Evolutionary conservation across 2,113 vertebrate genomes (phyloP).

Genomic region (Macrotus californicus): DNA sequence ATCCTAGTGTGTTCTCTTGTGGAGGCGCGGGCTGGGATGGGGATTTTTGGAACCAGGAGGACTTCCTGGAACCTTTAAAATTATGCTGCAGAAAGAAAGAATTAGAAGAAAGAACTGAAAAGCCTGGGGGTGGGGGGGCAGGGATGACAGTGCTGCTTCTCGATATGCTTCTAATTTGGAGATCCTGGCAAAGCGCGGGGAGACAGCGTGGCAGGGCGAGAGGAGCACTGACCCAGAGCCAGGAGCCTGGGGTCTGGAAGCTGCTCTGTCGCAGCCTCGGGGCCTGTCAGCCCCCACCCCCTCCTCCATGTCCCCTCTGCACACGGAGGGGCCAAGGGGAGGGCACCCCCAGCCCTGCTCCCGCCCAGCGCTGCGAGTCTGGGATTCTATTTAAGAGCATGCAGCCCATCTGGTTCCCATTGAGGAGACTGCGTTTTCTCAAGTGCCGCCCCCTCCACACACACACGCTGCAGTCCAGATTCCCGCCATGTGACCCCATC

Average conservation of each 20-base stretch:
- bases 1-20: not conserved
- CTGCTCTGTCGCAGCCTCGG: not conserved
- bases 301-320: slow-evolving; percentile 33
- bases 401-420: slow-evolving; percentile 75
- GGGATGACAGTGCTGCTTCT: not conserved
- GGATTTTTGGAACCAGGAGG: not conserved
- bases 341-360: slow-evolving; percentile 22
- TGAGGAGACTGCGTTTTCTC: slow-evolving; percentile 74
- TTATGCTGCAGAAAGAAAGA: slow-evolving; percentile 7
- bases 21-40: not conserved
- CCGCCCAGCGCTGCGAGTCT: slow-evolving; percentile 43
- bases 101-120: slow-evolving; percentile 29
- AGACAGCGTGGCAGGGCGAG: slow-evolving; percentile 34
- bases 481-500: slow-evolving; percentile 70
- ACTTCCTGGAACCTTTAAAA: slow-evolving; percentile 50
- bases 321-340: slow-evolving; percentile 38
- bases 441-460: slow-evolving; percentile 47
- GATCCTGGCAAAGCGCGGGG: slow-evolving; percentile 46
- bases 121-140: not conserved
- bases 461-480: slow-evolving; percentile 55
- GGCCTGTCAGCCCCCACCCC: not conserved
- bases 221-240: slow-evolving; percentile 4
- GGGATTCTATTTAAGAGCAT: slow-evolving; percentile 71
- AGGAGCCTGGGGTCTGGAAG: slow-evolving; percentile 25
- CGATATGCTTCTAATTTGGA: slow-evolving; percentile 64